Evolutionary conservation across 1,140 invertebrate species (phyloP).

Genomic region (Meloidogyne floridensis): DNA sequence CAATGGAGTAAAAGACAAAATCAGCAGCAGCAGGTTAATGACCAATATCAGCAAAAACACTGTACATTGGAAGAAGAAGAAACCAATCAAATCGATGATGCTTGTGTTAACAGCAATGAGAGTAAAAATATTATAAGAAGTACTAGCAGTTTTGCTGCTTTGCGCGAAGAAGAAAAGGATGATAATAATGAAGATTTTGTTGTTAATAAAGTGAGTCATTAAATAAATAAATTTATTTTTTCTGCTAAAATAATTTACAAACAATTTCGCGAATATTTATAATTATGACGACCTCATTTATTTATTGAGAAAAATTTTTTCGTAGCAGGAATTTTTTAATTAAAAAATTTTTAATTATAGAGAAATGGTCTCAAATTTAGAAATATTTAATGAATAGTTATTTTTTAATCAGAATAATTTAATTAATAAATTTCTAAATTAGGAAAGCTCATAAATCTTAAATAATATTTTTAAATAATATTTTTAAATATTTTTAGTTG

Average conservation of each 20-base stretch:
- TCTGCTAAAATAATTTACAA: neutral
- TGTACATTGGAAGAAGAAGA: neutral
- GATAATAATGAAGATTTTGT: neutral
- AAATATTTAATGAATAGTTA: no score
- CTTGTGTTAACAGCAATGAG: neutral
- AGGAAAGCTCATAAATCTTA: no score
- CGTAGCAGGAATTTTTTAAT: no score
- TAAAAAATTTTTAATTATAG: no score
- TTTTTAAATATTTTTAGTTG: no score
- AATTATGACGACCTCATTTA: neutral
- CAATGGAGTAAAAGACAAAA: constrained; percentile 3
- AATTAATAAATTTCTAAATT: no score
- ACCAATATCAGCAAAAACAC: constrained; percentile 6
- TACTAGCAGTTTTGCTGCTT: neutral
- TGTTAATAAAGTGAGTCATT: neutral
- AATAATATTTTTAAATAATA: no score
- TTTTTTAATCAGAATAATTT: no score
- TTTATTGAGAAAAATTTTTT: no score
- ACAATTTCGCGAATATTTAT: neutral
- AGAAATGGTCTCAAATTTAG: no score
- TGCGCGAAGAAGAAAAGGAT: neutral
- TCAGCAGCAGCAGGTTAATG: neutral
- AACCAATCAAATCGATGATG: constrained; percentile 10
- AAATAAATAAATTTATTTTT: constrained; percentile 1
- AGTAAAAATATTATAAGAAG: neutral